Conservation (phyloP, 92 coral and sea anemone species). For the Phenganax marumi region DNA sequence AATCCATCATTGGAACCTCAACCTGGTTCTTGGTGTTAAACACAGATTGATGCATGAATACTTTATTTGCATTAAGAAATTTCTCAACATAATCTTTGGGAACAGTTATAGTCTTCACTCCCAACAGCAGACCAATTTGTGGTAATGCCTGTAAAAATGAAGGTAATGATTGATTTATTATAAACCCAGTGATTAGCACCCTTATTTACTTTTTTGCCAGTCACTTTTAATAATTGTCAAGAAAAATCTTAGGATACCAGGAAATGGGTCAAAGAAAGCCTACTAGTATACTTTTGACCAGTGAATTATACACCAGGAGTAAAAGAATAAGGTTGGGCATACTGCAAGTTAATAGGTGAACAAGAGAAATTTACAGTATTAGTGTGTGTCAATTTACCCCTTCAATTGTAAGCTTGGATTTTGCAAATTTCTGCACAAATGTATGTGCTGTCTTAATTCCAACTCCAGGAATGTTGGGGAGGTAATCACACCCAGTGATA, state of each 20-base stretch:
- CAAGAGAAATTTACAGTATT: too few species aligned
- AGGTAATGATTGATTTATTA: conserved; percentile 5
- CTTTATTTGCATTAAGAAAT: conserved; percentile 39
- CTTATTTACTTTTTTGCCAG: too few species aligned
- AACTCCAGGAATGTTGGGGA: conserved; percentile 35
- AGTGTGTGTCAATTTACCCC: conserved; percentile 14
- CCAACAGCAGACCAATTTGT: conserved; percentile 35
- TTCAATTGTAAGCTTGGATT: conserved; percentile 40
- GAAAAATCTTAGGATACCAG: too few species aligned
- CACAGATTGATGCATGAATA: conserved; percentile 47
- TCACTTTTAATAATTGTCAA: too few species aligned
- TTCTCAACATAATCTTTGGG: conserved; percentile 30
- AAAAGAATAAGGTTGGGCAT: too few species aligned
- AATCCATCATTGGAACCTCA: conserved; percentile 29
- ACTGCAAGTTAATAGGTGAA: too few species aligned
- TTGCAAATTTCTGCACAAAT: conserved; percentile 42
- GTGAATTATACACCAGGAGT: too few species aligned
- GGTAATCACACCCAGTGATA: conserved; percentile 44
- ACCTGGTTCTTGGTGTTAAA: conserved; percentile 27
- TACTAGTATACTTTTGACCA: too few species aligned
- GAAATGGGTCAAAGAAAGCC: too few species aligned
- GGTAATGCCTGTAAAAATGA: conserved; percentile 43
- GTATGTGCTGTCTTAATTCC: conserved; percentile 42
- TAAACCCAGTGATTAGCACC: background rate
- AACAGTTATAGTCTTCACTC: conserved; percentile 22